Evolutionary conservation across 2,113 vertebrate genomes (phyloP).

Genomic region (Onychorhynchus coronatus): DNA sequence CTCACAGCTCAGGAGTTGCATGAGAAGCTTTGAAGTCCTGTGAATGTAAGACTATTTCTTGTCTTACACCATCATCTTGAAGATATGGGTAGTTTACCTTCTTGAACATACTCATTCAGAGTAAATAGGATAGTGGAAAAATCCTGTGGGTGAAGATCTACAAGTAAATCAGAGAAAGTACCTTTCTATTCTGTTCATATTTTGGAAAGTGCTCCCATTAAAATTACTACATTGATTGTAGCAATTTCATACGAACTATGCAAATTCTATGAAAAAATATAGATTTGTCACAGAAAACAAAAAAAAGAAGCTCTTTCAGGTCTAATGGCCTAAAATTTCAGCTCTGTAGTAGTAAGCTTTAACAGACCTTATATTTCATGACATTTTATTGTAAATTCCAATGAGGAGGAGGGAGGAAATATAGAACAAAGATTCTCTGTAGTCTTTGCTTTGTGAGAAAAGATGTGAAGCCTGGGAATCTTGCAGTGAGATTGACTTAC

Average conservation of each 20-base stretch:
- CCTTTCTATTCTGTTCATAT: neutral
- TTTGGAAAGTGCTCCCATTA: neutral
- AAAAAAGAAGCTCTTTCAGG: neutral
- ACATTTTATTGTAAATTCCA: slow-evolving; percentile 10
- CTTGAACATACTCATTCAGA: neutral
- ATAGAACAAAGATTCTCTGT: slow-evolving; percentile 11
- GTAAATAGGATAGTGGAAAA: neutral
- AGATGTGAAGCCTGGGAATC: neutral
- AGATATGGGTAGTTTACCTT: neutral
- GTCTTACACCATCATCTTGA: neutral
- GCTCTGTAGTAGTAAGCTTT: neutral
- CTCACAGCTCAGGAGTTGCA: neutral
- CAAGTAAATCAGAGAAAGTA: neutral
- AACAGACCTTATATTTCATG: neutral
- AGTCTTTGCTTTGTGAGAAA: neutral
- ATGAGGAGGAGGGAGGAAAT: neutral
- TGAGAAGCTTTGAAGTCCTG: neutral
- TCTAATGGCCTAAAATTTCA: neutral
- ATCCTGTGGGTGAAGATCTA: neutral
- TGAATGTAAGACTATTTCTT: neutral
- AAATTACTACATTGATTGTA: neutral
- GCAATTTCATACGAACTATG: neutral
- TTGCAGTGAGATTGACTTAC: neutral
- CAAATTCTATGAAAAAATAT: neutral
- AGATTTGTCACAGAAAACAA: neutral